phyloP scores from a whole-genome alignment of 2,113 vertebrate species.

The Gasterosteus aculeatus region DNA sequence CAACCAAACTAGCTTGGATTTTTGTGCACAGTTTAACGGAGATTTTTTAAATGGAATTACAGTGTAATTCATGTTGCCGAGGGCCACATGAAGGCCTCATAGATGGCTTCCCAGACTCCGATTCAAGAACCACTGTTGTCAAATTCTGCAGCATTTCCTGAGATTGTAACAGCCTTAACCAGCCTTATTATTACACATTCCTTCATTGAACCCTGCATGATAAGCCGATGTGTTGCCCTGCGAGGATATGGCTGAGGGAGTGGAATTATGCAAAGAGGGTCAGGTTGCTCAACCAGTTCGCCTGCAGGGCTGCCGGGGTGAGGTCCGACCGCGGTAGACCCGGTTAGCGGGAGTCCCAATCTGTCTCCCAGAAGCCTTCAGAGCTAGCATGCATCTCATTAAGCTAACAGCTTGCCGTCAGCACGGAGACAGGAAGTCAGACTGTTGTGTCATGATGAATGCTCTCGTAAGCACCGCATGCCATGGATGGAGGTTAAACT shows the following conservation, averaged over 20 bases:
- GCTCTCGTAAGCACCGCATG: constrained; percentile 71
- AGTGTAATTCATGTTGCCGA: neutral
- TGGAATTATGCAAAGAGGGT: constrained; percentile 63
- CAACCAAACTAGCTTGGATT: constrained; percentile 17
- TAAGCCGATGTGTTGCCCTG: constrained; percentile 9
- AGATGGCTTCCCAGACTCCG: neutral
- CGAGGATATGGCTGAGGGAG: constrained; percentile 21
- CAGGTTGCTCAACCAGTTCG: constrained; percentile 55
- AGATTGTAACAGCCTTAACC: constrained; percentile 20
- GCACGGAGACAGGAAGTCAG: constrained; percentile 79
- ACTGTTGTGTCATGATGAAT: constrained; percentile 81
- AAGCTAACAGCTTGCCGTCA: constrained; percentile 82
- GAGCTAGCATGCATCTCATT: constrained; percentile 80
- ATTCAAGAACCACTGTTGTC: constrained; percentile 10
- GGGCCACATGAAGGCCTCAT: constrained; percentile 10
- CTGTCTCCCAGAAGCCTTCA: constrained; percentile 73
- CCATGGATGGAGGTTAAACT: constrained; percentile 67
- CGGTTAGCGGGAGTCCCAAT: constrained; percentile 78
- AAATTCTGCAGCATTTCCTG: constrained; percentile 7
- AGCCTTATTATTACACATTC: constrained; percentile 23
- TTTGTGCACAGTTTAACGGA: neutral
- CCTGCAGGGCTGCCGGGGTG: constrained; percentile 72
- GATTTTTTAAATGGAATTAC: neutral
- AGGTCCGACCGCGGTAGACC: constrained; percentile 62
- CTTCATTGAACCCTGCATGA: constrained; percentile 15